Evolutionary conservation across 2,113 vertebrate genomes (phyloP), one percentile per base, ranked within the genome.

Genomic region (Acanthochromis polyacanthus): DNA sequence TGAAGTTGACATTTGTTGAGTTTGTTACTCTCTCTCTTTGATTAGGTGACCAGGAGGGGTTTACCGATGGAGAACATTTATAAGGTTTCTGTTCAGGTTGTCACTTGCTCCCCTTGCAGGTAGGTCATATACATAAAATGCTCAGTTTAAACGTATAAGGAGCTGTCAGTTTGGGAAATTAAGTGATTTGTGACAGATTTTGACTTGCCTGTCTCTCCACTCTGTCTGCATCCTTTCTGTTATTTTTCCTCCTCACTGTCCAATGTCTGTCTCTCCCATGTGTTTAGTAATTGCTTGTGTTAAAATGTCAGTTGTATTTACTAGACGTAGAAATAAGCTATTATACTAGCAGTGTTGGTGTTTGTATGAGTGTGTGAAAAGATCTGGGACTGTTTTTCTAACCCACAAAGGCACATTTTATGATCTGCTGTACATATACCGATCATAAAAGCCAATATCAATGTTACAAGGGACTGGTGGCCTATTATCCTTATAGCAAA

Each of bases 31-130:
- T 82, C n/a, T 71, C 23, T 69, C 40, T 75, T 43, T 85, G 36
- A 82, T 80, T 82, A 98, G 97, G 81, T 96, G 59, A 95, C 93
- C 59, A 92, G 61, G 75, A 81, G 46, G 3, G 96, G 95, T 7
- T 22, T 87, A 40, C 88, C 95, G 10, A 87, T 93, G 86, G 95
- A 97, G 76, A 97, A 96, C 81, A 93, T 83, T 81, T 87, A 46
- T 74, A 94, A 94, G 30, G 81, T 90, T 16, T 91, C 84, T 4
- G 83, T 96, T 25, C 96, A 98, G 83, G 80, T 99, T 43, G 88
- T 96, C 50, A 97, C 96, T 46, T 98, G 97, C 87, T 96, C 98
- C 9, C 94, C 96, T 65, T 97, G 99, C 48, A 86, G 97, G 98
- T 98, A 96, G 10, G 79, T 61, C 9, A 11, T 8, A 23, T 4